Evolutionary conservation across 2,113 vertebrate species (phyloP).

Genomic region (Acanthisitta chloris): DNA sequence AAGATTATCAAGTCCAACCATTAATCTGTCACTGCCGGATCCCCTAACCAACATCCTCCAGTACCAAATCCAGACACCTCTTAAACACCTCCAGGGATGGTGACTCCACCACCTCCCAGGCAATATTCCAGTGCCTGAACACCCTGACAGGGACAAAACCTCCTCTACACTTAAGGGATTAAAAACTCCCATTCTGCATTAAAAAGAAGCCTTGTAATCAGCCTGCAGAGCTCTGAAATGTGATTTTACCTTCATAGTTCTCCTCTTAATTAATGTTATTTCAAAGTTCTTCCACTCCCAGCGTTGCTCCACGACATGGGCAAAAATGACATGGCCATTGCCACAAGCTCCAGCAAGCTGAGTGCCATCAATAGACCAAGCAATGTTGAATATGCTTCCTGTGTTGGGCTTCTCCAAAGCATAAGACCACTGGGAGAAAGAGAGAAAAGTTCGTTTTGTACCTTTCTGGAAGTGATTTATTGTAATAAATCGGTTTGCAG

Average conservation of each 20-base stretch:
- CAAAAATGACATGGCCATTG: conserved; percentile 95
- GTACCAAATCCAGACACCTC: no score
- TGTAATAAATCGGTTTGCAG: accelerated
- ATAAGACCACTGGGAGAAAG: conserved; percentile 87
- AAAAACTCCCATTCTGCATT: background rate
- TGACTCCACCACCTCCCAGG: no score
- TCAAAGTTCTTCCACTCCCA: conserved; percentile 97
- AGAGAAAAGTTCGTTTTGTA: background rate
- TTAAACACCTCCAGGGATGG: no score
- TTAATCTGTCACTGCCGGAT: no score
- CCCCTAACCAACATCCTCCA: no score
- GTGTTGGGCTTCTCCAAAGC: conserved; percentile 94
- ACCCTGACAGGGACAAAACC: no score
- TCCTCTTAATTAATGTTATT: conserved; percentile 89
- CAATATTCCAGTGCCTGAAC: no score
- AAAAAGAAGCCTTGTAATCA: background rate
- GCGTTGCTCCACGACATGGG: conserved; percentile 90
- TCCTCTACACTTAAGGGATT: no score
- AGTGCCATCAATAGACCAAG: conserved; percentile 93
- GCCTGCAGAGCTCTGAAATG: background rate
- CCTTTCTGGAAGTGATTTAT: background rate
- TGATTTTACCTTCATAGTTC: conserved; percentile 89
- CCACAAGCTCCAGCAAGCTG: conserved; percentile 93
- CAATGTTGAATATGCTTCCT: conserved; percentile 89
- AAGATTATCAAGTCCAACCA: no score